A percentile compares a stretch with the other conserved stretches of the same genome.
Evolutionary conservation across 2,888 invertebrate genomes (phyloP).

Genomic region (Cryptophagus acutangulus): DNA sequence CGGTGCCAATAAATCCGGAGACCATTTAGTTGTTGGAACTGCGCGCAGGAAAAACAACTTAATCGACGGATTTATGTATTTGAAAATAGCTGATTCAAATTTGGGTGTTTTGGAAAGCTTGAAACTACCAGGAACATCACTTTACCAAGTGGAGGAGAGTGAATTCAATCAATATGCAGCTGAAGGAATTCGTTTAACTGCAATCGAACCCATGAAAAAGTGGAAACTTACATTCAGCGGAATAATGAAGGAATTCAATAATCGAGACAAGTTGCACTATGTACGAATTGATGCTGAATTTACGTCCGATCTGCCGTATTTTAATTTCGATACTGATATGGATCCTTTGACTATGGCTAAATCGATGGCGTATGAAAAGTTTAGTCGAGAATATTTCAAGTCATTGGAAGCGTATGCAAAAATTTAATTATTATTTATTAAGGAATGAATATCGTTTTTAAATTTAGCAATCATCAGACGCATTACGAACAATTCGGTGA

Average conservation of each 20-base stretch:
- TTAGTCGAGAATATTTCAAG: constrained; percentile 63
- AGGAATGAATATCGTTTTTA: neutral
- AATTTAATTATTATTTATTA: neutral
- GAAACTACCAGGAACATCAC: constrained; percentile 56
- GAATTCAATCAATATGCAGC: constrained; percentile 52
- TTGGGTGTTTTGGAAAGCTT: constrained; percentile 59
- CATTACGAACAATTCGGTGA: constrained; percentile 73
- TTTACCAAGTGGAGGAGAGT: constrained; percentile 50
- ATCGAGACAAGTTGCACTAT: constrained; percentile 45
- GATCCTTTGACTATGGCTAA: constrained; percentile 57
- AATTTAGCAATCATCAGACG: constrained; percentile 61
- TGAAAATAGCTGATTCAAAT: constrained; percentile 52
- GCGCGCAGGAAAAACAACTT: constrained; percentile 55
- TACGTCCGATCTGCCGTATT: constrained; percentile 57
- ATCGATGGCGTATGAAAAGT: constrained; percentile 63
- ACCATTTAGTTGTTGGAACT: constrained; percentile 56
- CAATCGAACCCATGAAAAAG: constrained; percentile 62
- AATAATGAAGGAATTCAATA: constrained; percentile 55
- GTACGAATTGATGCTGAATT: constrained; percentile 58
- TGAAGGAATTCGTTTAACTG: constrained; percentile 57
- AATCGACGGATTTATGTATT: constrained; percentile 59
- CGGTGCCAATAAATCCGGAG: constrained; percentile 57
- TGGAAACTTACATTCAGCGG: constrained; percentile 65
- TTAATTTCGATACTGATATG: constrained; percentile 66
- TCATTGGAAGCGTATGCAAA: constrained; percentile 55